Evolutionary conservation across 2,113 vertebrate genomes (phyloP).

Genomic region (Antidorcas marsupialis): DNA sequence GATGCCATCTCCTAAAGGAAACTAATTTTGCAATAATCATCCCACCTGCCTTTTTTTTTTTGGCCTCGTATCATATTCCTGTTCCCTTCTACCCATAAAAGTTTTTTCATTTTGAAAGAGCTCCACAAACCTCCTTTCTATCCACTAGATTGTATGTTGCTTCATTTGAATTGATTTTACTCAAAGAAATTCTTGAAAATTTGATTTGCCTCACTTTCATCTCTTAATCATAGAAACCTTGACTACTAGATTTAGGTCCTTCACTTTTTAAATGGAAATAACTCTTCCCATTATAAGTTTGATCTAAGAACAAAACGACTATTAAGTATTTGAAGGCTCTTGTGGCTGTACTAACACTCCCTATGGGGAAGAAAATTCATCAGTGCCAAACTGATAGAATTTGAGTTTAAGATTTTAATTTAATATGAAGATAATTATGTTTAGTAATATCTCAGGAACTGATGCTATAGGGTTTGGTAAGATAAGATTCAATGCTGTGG

Average conservation of each 20-base stretch:
- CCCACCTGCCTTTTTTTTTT: not conserved
- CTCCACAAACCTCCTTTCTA: not conserved
- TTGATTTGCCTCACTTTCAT: not conserved
- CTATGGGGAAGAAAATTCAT: not conserved
- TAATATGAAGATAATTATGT: not conserved
- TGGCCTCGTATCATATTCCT: not conserved
- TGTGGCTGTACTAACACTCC: not conserved
- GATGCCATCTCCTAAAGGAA: not conserved
- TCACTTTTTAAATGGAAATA: not conserved
- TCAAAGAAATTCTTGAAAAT: not conserved
- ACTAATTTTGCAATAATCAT: not conserved
- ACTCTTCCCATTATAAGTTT: not conserved
- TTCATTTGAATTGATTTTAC: not conserved
- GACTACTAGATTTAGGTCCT: not conserved
- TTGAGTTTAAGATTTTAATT: not conserved
- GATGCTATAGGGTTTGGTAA: not conserved
- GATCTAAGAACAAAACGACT: not conserved
- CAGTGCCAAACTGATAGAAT: not conserved
- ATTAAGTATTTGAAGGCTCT: not conserved
- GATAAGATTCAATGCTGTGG: not conserved
- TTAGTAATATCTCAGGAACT: not conserved
- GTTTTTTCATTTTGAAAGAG: not conserved
- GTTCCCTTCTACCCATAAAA: not conserved
- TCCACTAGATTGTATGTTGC: not conserved
- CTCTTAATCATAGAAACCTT: not conserved